Base-by-base conservation (phyloP, 2,797 vertebrate species). In the Argentina silus region DNA sequence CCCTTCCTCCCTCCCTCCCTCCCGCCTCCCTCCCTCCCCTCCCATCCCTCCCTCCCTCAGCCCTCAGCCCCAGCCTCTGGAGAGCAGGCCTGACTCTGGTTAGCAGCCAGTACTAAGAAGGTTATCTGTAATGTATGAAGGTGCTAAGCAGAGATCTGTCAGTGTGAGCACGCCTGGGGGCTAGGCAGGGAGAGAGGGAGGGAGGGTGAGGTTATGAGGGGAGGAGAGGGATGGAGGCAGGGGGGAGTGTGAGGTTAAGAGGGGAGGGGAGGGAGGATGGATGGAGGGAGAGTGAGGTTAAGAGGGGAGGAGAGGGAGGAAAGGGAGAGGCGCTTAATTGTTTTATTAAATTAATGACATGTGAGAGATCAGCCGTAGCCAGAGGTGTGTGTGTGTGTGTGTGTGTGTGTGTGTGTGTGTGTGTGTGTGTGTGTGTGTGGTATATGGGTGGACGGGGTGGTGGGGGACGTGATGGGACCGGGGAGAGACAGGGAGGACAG, bases 331-430 rank as follows among this genome's bases (percentile, higher is more conserved):
- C 72, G 78, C 48, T 74, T 89, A 88, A 90, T 87, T 73, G 89
- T 90, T 92, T 93, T 87, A 93, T 92, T 93, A 77, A 92, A 89
- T 93, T 90, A 92, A 91, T 93, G 82, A 79, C 80, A 85, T 75
- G 85, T 80, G 80, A 86, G 83, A 89, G 81, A 75, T 87, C 85
- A 70, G 81, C 15, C 47, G 77, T 86, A 78, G 83, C 91, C 84
- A 50, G 82, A 86, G 91, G 92, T 86, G 69, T 11, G 61, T 63
- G 15, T 43, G 14, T 44, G 42, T 64, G 62, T 3, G 11, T 75
- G 78, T 80, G 83, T 75, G 88, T n/a, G n/a, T n/a, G n/a, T n/a
- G n/a, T n/a, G n/a, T n/a, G n/a, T n/a, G n/a, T n/a, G n/a, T n/a
- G n/a, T n/a, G n/a, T n/a, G n/a, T n/a, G n/a, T n/a, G n/a, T n/a